These are phyloP conservation scores for Glandiceps talaboti DNA, from an alignment of 53 echinoderm and acorn worm genomes.

Conservation along the genomic window DNA sequence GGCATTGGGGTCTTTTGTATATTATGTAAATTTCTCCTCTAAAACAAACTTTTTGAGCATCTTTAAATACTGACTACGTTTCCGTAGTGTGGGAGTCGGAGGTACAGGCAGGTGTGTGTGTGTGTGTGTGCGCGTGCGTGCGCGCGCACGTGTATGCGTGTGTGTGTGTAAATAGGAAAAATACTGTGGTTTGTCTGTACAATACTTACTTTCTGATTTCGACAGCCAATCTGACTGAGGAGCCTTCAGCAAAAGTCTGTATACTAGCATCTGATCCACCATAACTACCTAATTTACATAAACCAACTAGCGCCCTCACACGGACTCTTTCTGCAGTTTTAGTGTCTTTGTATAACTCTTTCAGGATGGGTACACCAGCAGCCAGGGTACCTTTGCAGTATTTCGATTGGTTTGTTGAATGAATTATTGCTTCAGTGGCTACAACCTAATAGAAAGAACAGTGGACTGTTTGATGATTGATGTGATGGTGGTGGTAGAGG, in stretches of 20 bases:
- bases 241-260: slow-evolving; percentile 64
- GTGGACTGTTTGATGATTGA: too few relatives aligned
- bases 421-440: slow-evolving; percentile 80
- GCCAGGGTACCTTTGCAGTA: slow-evolving; percentile 69
- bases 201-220: slow-evolving; percentile 63
- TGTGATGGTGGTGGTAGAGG: too few relatives aligned
- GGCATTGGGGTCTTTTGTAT: too few relatives aligned
- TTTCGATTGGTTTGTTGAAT: slow-evolving; percentile 84
- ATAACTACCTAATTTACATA: slow-evolving; percentile 82
- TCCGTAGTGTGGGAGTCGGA: too few relatives aligned
- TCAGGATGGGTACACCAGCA: slow-evolving; percentile 60
- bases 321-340: slow-evolving; percentile 53
- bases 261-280: slow-evolving; percentile 78
- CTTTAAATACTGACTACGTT: too few relatives aligned
- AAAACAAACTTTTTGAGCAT: too few relatives aligned
- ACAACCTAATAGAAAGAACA: slow-evolving; percentile 35
- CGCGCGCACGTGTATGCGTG: too few relatives aligned
- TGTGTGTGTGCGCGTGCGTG: too few relatives aligned
- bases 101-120: too few relatives aligned
- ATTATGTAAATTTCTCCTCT: too few relatives aligned
- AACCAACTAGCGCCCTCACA: slow-evolving; percentile 82
- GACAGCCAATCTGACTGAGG: slow-evolving; percentile 54
- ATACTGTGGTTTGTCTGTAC: too few relatives aligned
- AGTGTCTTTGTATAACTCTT: slow-evolving; percentile 55
- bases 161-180: too few relatives aligned